A percentile compares a stretch with the other conserved stretches of the same genome.
phyloP scores from a whole-genome alignment of 2,888 invertebrate genomes.

The Hipparchia sbordonii region DNA sequence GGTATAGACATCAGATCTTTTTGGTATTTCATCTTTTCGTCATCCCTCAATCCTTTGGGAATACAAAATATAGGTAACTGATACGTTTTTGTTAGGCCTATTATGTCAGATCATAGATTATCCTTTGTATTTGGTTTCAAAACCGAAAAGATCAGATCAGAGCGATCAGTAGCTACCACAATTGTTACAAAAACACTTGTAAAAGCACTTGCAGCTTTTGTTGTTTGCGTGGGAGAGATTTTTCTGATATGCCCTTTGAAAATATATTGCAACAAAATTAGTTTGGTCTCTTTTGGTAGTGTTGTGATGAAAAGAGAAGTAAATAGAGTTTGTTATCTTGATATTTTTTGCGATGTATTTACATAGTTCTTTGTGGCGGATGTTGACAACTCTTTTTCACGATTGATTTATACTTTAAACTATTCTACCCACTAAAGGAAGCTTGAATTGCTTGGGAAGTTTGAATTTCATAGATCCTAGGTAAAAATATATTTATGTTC shows the following conservation, averaged over 20 bases:
- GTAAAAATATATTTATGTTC: too few species aligned
- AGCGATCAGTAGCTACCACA: constrained; percentile 24
- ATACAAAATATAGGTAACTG: constrained; percentile 22
- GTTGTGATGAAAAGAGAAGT: not conserved
- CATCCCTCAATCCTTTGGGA: constrained; percentile 24
- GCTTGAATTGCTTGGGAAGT: too few species aligned
- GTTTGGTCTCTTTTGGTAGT: not conserved
- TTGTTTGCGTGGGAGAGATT: constrained; percentile 44
- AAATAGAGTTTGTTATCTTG: constrained; percentile 1
- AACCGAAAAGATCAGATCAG: constrained; percentile 28
- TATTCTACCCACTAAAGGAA: too few species aligned
- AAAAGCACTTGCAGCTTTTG: constrained; percentile 34
- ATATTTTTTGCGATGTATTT: not conserved
- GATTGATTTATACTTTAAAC: not conserved
- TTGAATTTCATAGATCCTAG: too few species aligned
- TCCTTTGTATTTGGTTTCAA: constrained; percentile 30
- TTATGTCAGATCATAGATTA: constrained; percentile 18
- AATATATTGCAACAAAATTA: constrained; percentile 18
- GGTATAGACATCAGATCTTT: not conserved
- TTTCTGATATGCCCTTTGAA: constrained; percentile 19
- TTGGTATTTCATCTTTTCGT: not conserved
- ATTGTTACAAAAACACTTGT: constrained; percentile 40
- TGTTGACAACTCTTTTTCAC: constrained; percentile 9
- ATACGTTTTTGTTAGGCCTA: constrained; percentile 10
- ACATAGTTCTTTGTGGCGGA: not conserved